Base-by-base conservation (phyloP, 2,797 vertebrate species). In the Chelon labrosus region DNA sequence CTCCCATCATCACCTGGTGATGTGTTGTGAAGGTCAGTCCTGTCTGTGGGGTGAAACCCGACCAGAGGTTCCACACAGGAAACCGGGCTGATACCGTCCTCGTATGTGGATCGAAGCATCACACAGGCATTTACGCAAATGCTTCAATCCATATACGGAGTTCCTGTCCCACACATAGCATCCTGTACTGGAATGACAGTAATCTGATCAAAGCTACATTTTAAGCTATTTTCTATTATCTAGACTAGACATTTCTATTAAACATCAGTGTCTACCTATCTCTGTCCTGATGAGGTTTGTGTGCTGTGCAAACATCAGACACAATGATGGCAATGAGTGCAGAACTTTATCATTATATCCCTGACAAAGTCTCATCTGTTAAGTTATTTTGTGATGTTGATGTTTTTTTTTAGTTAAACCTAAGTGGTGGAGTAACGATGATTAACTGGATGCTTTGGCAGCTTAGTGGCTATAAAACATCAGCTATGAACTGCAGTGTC, bases 1-100 rank as follows among this genome's bases (percentile, higher is more conserved):
- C 88, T 82, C 85, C 93, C 87, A 85, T 96, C 95, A 95, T 94
- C 95, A 94, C 94, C 94, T 94, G 92, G 85, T 95, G 92, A 95
- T 96, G 93, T 94, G 81, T 90, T 88, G 87, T 93, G 93, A 96
- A 95, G 94, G 94, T 95, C 94, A 95, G 79, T 62, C 73, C 90
- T 92, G 91, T 93, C 92, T 87, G 86, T 53, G 70, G 78, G 84
- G 77, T 46, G 77, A 91, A 92, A 91, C 85, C 90, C 64, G 47
- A 82, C 75, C 80, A 76, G 70, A 83, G 75, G 80, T 79, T 79
- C 75, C 51, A 42, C 76, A 17, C 50, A 65, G 58, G 57, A 66
- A 37, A 60, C 60, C 73, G 37, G 52, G 54, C 75, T 65, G 84
- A 88, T 83, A 82, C 78, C 57, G 73, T 69, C 73, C 77, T 52